Evolutionary conservation across 2,888 invertebrate genomes (phyloP).

Genomic region (Oxytorus armatus): DNA sequence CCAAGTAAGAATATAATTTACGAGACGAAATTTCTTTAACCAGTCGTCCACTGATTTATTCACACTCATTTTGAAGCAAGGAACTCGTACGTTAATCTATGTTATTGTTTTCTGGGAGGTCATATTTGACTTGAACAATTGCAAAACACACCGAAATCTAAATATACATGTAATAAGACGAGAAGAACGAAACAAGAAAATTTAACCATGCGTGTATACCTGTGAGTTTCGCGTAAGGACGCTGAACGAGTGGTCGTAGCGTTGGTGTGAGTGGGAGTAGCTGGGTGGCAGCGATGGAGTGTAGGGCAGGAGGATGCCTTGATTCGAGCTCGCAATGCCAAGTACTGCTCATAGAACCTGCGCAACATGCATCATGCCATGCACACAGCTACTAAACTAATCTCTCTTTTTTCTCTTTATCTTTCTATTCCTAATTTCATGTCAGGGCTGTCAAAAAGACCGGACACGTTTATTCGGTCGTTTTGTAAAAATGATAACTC

Average conservation of each 20-base stretch:
- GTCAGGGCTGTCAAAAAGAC: constrained; percentile 25
- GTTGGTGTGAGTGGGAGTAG: constrained; percentile 84
- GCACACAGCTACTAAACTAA: constrained; percentile 79
- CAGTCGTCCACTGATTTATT: not conserved
- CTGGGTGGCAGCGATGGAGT: constrained; percentile 85
- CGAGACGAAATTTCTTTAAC: not conserved
- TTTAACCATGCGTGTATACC: constrained; percentile 79
- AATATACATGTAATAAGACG: not conserved
- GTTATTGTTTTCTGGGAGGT: constrained; percentile 4
- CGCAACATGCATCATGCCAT: constrained; percentile 84
- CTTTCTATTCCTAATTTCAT: constrained; percentile 60
- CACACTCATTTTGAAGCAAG: constrained; percentile 43
- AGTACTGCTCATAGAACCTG: constrained; percentile 96
- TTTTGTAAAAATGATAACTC: not conserved
- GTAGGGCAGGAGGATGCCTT: constrained; percentile 93
- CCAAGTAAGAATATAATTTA: not conserved
- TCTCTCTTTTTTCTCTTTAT: constrained; percentile 67
- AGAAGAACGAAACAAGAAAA: constrained; percentile 69
- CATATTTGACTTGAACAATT: constrained; percentile 20
- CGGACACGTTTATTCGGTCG: not conserved
- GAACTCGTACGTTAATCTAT: constrained; percentile 15
- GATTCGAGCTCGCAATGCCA: constrained; percentile 94
- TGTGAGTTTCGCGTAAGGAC: constrained; percentile 86
- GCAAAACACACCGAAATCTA: not conserved
- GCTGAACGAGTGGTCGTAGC: constrained; percentile 86